These are phyloP conservation scores for Paraplagusia blochii DNA, from an alignment of 2,113 vertebrate genomes.

Conservation along the genomic window DNA sequence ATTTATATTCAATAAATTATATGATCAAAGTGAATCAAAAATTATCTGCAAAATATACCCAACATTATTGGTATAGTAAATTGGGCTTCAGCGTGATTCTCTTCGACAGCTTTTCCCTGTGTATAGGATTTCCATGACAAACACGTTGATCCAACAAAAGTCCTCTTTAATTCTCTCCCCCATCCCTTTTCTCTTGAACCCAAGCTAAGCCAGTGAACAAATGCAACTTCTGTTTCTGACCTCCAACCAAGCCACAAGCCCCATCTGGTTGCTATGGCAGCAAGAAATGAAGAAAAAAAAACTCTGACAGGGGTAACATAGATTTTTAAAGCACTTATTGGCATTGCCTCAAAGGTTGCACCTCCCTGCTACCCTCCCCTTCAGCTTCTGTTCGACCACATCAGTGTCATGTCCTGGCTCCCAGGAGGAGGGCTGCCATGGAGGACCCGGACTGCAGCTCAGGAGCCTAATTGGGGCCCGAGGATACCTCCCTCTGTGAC, in stretches of 20 bases:
- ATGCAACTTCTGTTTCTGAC: constrained; percentile 38
- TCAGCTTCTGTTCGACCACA: constrained; percentile 74
- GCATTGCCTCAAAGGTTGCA: constrained; percentile 72
- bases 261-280: constrained; percentile 46
- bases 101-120: too few relatives aligned
- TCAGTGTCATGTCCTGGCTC: constrained; percentile 67
- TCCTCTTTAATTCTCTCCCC: neutral
- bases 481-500: constrained; percentile 53
- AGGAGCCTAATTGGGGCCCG: constrained; percentile 66
- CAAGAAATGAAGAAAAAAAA: constrained; percentile 33
- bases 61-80: too few relatives aligned
- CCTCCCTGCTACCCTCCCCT: constrained; percentile 69
- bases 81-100: too few relatives aligned
- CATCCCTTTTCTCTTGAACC: neutral
- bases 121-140: too few relatives aligned
- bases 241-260: constrained; percentile 27
- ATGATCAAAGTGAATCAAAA: too few relatives aligned
- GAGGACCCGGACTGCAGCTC: constrained; percentile 47
- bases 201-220: constrained; percentile 15
- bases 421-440: constrained; percentile 47
- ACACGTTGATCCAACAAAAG: too few relatives aligned
- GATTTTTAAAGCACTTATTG: constrained; percentile 73
- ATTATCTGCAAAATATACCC: too few relatives aligned
- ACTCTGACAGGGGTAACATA: constrained; percentile 63
- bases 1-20: too few relatives aligned